Conservation (phyloP, 2,888 invertebrate genomes). For the Alviniconcha strummeri region DNA sequence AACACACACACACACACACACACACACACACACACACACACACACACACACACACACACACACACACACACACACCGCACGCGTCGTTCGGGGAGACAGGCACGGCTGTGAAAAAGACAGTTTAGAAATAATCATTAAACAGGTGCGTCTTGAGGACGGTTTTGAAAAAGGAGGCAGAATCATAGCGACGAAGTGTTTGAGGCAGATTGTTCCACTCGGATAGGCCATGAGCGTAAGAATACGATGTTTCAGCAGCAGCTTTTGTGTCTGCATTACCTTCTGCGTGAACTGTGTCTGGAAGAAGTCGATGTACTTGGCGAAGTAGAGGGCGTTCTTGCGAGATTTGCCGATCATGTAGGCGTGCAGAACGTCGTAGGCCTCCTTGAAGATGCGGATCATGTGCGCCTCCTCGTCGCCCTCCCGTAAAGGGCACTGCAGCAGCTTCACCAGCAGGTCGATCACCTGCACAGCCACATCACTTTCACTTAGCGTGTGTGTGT, state of each 20-base stretch:
- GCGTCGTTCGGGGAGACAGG: too few relatives aligned
- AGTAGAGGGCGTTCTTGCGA: slow-evolving; percentile 73
- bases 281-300: slow-evolving; percentile 73
- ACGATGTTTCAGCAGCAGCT: too few relatives aligned
- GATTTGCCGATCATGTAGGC: slow-evolving; percentile 74
- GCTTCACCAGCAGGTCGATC: slow-evolving; percentile 71
- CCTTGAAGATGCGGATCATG: slow-evolving; percentile 71
- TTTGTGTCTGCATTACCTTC: slow-evolving; percentile 51
- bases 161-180: too few relatives aligned
- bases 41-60: neutral
- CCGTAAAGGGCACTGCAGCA: slow-evolving; percentile 68
- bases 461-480: slow-evolving; percentile 53
- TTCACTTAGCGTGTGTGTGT: neutral
- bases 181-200: too few relatives aligned
- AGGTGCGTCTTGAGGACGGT: too few relatives aligned
- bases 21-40: too few relatives aligned
- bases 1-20: too few relatives aligned
- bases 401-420: slow-evolving; percentile 68
- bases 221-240: too few relatives aligned
- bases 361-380: slow-evolving; percentile 71
- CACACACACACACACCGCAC: neutral
- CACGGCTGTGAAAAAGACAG: too few relatives aligned
- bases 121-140: too few relatives aligned
- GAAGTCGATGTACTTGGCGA: slow-evolving; percentile 74
- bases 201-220: too few relatives aligned